Conservation (phyloP, 2,113 vertebrate species). For the Cacatua alba region DNA sequence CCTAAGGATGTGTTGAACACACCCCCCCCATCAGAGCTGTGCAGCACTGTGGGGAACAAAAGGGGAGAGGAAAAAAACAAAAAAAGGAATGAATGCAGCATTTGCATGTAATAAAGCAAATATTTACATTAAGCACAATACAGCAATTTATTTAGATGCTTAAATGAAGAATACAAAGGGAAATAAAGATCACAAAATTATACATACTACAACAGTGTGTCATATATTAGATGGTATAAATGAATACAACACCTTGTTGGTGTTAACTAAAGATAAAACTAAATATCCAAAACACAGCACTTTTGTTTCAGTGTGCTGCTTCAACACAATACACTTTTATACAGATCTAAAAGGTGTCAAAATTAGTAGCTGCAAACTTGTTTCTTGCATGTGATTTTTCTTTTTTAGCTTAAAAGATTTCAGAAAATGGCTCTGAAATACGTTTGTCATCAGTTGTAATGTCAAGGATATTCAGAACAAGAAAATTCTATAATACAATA, state of each 20-base stretch:
- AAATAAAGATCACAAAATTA: constrained; percentile 93
- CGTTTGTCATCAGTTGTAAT: constrained; percentile 78
- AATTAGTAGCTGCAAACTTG: constrained; percentile 83
- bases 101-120: constrained; percentile 75
- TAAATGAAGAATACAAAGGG: constrained; percentile 91
- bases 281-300: constrained; percentile 82
- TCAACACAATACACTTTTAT: constrained; percentile 87
- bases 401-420: constrained; percentile 82
- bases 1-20: not conserved
- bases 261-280: constrained; percentile 84
- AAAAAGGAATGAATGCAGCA: not conserved
- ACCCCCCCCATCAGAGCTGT: not conserved
- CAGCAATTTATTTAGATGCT: constrained; percentile 99
- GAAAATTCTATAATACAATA: constrained; percentile 85
- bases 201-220: constrained; percentile 91
- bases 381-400: constrained; percentile 80
- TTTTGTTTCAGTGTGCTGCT: constrained; percentile 77
- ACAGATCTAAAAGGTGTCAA: constrained; percentile 87
- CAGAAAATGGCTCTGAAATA: constrained; percentile 83
- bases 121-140: constrained; percentile 94
- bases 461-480: constrained; percentile 83
- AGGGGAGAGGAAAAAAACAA: too few relatives aligned
- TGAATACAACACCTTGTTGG: constrained; percentile 81
- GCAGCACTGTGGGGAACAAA: not conserved
- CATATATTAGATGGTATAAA: constrained; percentile 88